Evolutionary conservation across 2,113 vertebrate genomes (phyloP).

Genomic region (Potamarius usumacintae): DNA sequence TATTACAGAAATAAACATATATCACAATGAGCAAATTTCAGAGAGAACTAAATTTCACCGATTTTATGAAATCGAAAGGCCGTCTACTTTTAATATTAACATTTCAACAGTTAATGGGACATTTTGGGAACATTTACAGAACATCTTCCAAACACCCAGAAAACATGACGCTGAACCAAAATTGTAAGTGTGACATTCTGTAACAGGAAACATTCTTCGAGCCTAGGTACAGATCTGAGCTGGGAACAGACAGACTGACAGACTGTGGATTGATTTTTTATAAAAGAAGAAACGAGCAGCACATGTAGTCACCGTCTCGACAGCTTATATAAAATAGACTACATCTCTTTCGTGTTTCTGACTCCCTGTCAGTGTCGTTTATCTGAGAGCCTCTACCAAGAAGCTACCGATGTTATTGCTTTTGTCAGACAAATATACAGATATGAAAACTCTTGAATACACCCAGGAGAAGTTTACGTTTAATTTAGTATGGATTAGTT

Average conservation of each 20-base stretch:
- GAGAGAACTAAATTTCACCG: too few species aligned
- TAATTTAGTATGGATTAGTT: not conserved
- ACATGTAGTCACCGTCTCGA: not conserved
- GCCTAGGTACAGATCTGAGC: not conserved
- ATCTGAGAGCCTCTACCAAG: not conserved
- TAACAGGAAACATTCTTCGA: not conserved
- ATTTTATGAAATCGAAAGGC: too few species aligned
- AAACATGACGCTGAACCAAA: not conserved
- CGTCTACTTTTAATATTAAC: not conserved
- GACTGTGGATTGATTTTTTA: not conserved
- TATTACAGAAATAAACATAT: too few species aligned
- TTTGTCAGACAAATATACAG: not conserved
- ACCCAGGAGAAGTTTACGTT: not conserved
- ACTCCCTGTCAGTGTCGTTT: not conserved
- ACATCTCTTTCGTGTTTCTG: not conserved
- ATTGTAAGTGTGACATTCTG: not conserved
- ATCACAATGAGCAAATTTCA: too few species aligned
- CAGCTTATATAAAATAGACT: not conserved
- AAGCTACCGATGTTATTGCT: not conserved
- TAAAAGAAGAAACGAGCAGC: not conserved
- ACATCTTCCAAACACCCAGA: not conserved
- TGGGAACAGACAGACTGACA: not conserved
- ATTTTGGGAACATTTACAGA: not conserved
- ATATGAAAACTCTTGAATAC: not conserved
- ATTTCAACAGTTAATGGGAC: not conserved